A percentile compares a stretch with the other conserved stretches of the same genome.
phyloP scores from a whole-genome alignment of 2,797 vertebrate species.

The Neomorphus geoffroyi region DNA sequence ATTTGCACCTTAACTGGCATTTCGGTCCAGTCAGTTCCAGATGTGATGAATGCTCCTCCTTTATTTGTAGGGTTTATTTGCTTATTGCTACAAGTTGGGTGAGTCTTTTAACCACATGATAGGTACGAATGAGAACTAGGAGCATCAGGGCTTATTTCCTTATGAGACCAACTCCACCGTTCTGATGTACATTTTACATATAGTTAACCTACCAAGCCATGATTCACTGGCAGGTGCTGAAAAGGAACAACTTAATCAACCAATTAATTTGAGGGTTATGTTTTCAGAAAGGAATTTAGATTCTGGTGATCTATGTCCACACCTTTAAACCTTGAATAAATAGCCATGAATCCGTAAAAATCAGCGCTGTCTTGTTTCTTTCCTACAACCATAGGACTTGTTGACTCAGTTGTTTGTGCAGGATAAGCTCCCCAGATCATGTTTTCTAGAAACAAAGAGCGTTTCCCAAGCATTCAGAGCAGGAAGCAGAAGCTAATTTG shows the following conservation, averaged over 20 bases:
- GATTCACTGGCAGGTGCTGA: not conserved
- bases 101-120: not conserved
- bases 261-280: not conserved
- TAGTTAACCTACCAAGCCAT: not conserved
- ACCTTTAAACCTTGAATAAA: not conserved
- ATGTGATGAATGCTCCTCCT: not conserved
- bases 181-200: not conserved
- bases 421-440: constrained; percentile 19
- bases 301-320: not conserved
- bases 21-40: not conserved
- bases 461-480: not conserved
- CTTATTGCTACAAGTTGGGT: not conserved
- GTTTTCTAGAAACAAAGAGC: constrained; percentile 35
- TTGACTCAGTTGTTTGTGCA: not conserved
- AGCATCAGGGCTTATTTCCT: not conserved
- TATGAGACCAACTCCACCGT: not conserved
- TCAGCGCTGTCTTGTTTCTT: not conserved
- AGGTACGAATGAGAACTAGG: not conserved
- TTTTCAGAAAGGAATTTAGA: not conserved
- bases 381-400: not conserved
- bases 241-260: not conserved
- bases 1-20: not conserved
- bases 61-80: not conserved
- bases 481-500: constrained; percentile 31
- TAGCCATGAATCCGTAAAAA: not conserved